Percentiles rank a stretch among this genome's conserved stretches.
phyloP scores from a whole-genome alignment of 2,888 invertebrate species.

The Glaucopsyche alexis region DNA sequence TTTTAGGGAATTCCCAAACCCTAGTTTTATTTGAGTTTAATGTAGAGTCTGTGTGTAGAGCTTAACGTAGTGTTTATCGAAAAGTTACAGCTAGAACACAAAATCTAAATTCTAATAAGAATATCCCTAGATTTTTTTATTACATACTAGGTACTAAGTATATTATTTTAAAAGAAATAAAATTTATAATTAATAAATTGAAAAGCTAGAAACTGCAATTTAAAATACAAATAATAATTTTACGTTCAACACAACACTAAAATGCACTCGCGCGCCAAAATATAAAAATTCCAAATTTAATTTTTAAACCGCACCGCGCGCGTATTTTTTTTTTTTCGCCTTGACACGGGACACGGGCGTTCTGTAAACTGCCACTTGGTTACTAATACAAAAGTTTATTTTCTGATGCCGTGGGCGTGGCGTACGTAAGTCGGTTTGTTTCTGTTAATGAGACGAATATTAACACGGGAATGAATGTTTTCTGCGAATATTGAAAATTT shows the following conservation, averaged over 20 bases:
- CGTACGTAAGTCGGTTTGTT: slow-evolving; percentile 27
- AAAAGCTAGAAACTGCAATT: too few relatives aligned
- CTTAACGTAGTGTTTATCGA: too few relatives aligned
- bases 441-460: slow-evolving; percentile 20
- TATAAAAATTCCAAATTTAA: not conserved
- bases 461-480: slow-evolving; percentile 1
- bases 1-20: too few relatives aligned
- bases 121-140: too few relatives aligned
- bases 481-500: slow-evolving; percentile 2
- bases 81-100: too few relatives aligned
- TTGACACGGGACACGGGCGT: slow-evolving; percentile 41
- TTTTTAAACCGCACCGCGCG: slow-evolving; percentile 18
- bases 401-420: slow-evolving; percentile 50
- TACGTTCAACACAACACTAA: not conserved
- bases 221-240: too few relatives aligned
- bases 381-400: slow-evolving; percentile 56
- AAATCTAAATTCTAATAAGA: too few relatives aligned
- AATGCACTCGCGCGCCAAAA: not conserved
- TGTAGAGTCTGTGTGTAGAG: too few relatives aligned
- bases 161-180: too few relatives aligned
- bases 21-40: too few relatives aligned
- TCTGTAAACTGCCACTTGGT: slow-evolving; percentile 46
- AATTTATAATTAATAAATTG: too few relatives aligned
- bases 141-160: too few relatives aligned
- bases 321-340: slow-evolving; percentile 38